A percentile compares a stretch with the other conserved stretches of the same genome.
These are phyloP conservation scores for Podarcis lilfordi DNA, from an alignment of 2,797 vertebrate genomes.

Conservation along the genomic window DNA sequence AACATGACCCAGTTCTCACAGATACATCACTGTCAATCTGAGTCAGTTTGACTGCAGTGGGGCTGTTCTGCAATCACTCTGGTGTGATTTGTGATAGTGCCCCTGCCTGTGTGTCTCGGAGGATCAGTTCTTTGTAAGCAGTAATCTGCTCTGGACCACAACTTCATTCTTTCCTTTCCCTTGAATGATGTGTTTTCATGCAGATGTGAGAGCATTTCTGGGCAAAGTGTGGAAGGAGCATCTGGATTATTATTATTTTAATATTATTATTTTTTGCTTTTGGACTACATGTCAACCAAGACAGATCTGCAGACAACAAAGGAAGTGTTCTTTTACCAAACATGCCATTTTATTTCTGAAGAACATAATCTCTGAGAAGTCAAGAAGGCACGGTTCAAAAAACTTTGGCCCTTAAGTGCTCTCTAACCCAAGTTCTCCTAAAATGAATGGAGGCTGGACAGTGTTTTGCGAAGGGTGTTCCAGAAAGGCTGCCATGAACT, in stretches of 20 bases:
- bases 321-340: constrained; percentile 12
- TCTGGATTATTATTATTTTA: constrained; percentile 56
- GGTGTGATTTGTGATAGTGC: constrained; percentile 28
- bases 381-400: not conserved
- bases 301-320: constrained; percentile 21
- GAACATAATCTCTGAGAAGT: not conserved
- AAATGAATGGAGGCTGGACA: not conserved
- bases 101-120: constrained; percentile 31
- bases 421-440: not conserved
- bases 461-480: not conserved
- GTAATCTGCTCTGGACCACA: constrained; percentile 56
- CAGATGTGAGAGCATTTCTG: constrained; percentile 34
- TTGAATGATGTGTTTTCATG: constrained; percentile 31
- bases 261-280: not conserved
- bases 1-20: not conserved
- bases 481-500: not conserved
- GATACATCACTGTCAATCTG: not conserved
- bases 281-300: constrained; percentile 35
- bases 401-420: not conserved
- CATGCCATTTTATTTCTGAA: not conserved
- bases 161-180: constrained; percentile 28
- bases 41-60: not conserved
- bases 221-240: constrained; percentile 54
- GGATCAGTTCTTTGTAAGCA: constrained; percentile 30
- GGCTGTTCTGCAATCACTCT: constrained; percentile 26